Evolutionary conservation across 2,797 vertebrate species (phyloP), one percentile per base, ranked within the genome.

Genomic region (Rhadinocentrus ornatus): DNA sequence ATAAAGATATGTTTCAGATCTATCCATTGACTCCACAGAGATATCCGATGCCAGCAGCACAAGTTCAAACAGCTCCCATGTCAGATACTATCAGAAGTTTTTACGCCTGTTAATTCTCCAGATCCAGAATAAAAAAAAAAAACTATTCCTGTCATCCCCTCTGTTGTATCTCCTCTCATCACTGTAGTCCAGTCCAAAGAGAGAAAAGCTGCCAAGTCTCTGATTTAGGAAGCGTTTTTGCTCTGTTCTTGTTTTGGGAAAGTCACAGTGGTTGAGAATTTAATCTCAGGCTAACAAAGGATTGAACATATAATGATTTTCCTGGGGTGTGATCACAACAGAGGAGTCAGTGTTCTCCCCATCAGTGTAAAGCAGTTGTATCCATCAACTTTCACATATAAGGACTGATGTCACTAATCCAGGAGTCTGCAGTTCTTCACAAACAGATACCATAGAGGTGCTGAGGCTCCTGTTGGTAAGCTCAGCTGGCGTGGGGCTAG

Each of bases 201-300:
- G 71, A 74, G 75, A 26, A 70, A 82, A 86, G 87, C 82, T 83
- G 86, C 80, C 80, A 67, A 68, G 80, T 78, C 86, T 89, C 87
- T 89, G 91, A 90, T 85, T 82, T 74, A 88, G 88, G 82, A 89
- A 82, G 84, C 62, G 82, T 83, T 87, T 87, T 82, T 85, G 72
- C 75, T 84, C 72, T 65, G 79, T 82, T 82, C 67, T 80, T 75
- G 58, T 79, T 37, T 60, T 77, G 68, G 69, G 65, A 84, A 90
- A 88, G 89, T 91, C 90, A 92, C 90, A 92, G 90, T 91, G 89
- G 85, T 81, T 82, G 81, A 86, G 77, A 83, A 77, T 69, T 70
- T 60, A 56, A 81, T 77, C 80, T 73, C 73, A 83, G 79, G 62
- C 26, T 75, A 46, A 79, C 55, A 46, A 48, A 66, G 75, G 74